Base-by-base conservation (phyloP, 2,888 invertebrate genomes). In the Apantesis nais region DNA sequence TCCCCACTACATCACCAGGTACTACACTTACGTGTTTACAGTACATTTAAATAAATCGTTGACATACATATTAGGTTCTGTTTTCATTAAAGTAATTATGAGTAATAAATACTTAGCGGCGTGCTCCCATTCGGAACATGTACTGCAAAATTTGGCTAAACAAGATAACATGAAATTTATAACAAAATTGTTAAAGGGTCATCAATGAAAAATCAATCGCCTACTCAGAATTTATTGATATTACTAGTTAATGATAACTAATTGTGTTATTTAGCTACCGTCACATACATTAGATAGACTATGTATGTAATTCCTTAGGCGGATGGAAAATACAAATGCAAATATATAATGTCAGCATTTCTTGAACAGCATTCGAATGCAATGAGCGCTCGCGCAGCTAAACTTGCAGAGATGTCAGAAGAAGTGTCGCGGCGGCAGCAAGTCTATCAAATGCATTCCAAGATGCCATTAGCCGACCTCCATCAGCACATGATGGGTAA, bases 361-460 rank as follows among this genome's bases (percentile, higher is more conserved):
- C 7, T 29, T 66, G 22, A 12, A 1, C 25, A 83, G 73, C 87
- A 88, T 70, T 70, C 86, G 29, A 88, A 78, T 77, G 86, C 88
- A 0, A 90, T 90, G 80, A 89, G 80, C 60, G 89, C 89, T 0
- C 90, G 93, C 34, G 95, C 96, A 62, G 97, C 97, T 0, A 97
- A 97, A 87, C 93, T 97, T 72, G 96, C 97, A 8, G 98, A 98
- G 90, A 97, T 98, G 97, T 96, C 97, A 5, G 97, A 98, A 85
- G 97, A 98, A 87, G 97, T 97, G 16, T 91, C 97, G 73, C 91
- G 97, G 64, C 89, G 97, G 29, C 96, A 96, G 78, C 95, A 94
- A 76, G 90, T 94, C 25, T 71, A 81, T 69, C 71, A 71, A 31
- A 88, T 87, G 58, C 90, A 90, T 68, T 90, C 91, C 55, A 83